Percentiles rank a stretch among this genome's conserved stretches.
Evolutionary conservation across 2,888 invertebrate genomes (phyloP).

Genomic region (Pollenia angustigena): DNA sequence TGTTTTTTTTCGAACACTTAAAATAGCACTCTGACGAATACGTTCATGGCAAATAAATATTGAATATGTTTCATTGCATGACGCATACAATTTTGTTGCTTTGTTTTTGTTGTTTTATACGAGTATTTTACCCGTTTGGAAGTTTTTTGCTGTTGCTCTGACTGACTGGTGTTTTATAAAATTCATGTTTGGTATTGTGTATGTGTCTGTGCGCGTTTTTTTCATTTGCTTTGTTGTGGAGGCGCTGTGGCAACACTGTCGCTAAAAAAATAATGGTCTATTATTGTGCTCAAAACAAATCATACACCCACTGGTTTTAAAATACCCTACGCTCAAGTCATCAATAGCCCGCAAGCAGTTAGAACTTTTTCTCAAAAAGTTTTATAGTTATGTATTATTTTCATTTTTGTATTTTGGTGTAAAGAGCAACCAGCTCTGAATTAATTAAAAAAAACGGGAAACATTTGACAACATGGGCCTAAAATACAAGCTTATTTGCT

Average conservation of each 20-base stretch:
- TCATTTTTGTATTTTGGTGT: too few species aligned
- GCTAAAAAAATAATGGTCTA: conserved; percentile 1
- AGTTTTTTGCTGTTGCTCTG: conserved; percentile 27
- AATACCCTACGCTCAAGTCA: conserved; percentile 43
- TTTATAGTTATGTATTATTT: too few species aligned
- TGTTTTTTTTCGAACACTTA: conserved; percentile 54
- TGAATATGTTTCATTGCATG: conserved; percentile 71
- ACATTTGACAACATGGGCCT: too few species aligned
- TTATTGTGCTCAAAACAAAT: conserved; percentile 38
- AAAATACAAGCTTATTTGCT: too few species aligned
- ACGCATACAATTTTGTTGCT: conserved; percentile 64
- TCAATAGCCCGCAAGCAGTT: neutral
- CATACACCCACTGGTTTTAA: conserved; percentile 47
- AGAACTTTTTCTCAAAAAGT: too few species aligned
- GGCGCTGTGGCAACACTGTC: conserved; percentile 67
- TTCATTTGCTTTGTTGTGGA: conserved; percentile 51
- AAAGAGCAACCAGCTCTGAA: too few species aligned
- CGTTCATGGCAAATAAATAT: conserved; percentile 67
- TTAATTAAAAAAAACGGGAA: too few species aligned
- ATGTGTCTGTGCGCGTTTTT: neutral
- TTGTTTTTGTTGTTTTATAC: conserved; percentile 26
- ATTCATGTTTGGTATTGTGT: conserved; percentile 42
- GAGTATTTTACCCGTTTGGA: conserved; percentile 49
- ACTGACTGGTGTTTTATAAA: conserved; percentile 44
- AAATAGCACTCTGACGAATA: conserved; percentile 73